phyloP scores from a whole-genome alignment of 2,113 vertebrate species.

The Lycaon pictus region DNA sequence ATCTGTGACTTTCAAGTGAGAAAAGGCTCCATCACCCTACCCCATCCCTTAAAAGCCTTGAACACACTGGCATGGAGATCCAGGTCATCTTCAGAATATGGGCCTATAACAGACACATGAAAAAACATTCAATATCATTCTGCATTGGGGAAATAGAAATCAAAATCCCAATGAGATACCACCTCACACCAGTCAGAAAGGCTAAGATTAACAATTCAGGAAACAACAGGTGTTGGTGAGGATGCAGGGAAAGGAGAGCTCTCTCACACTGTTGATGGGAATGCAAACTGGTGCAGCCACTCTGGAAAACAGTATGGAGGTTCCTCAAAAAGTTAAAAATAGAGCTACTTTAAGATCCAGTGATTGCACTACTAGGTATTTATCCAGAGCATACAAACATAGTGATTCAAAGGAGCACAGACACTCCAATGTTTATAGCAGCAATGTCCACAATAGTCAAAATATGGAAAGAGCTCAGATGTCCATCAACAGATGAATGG shows the following conservation, averaged over 20 bases:
- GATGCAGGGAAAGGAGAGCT: neutral
- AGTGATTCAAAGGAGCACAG: neutral
- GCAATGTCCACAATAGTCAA: neutral
- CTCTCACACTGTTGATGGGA: neutral
- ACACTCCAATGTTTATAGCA: neutral
- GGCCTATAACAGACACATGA: neutral
- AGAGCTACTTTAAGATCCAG: neutral
- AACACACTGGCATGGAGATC: neutral
- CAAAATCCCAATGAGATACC: neutral
- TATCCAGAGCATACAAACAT: neutral
- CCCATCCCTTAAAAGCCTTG: accelerated
- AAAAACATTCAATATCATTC: neutral
- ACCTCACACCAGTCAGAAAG: neutral
- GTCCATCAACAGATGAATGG: neutral
- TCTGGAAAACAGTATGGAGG: neutral
- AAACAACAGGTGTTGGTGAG: neutral
- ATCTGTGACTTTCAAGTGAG: neutral
- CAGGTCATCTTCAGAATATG: neutral
- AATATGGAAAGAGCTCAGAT: neutral
- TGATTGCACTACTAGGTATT: neutral
- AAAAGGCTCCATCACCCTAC: neutral
- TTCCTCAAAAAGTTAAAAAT: neutral
- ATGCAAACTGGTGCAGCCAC: neutral
- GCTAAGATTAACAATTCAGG: neutral
- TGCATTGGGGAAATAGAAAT: neutral